A percentile compares a stretch with the other conserved stretches of the same genome.
Conservation (phyloP, 2,797 vertebrate genomes). For the Schizopygopsis pylzovi region DNA sequence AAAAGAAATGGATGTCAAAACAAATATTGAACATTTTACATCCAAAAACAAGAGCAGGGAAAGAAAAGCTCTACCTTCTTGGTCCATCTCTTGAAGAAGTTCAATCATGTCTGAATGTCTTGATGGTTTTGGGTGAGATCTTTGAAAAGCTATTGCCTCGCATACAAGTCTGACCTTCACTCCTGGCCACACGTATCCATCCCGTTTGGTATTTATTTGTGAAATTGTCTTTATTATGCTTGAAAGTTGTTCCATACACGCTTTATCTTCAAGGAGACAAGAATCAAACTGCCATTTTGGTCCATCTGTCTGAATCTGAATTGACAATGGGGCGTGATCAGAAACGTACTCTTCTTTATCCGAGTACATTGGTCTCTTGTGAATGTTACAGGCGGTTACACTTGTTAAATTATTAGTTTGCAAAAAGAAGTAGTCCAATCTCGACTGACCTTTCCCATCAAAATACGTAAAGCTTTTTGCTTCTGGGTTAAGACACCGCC, state of each 20-base stretch:
- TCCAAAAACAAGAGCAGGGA: neutral
- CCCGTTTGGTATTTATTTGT: constrained; percentile 6
- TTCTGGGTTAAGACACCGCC: constrained; percentile 51
- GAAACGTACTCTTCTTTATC: constrained; percentile 49
- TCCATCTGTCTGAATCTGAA: constrained; percentile 49
- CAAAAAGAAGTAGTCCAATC: constrained; percentile 58
- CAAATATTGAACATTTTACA: neutral
- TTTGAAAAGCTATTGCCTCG: constrained; percentile 31
- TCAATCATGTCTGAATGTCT: neutral
- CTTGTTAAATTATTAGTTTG: constrained; percentile 30
- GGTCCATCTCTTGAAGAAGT: constrained; percentile 1
- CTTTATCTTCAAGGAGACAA: constrained; percentile 38
- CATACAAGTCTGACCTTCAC: constrained; percentile 48
- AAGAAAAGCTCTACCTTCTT: neutral
- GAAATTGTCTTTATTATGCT: constrained; percentile 45
- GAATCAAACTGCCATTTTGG: constrained; percentile 38
- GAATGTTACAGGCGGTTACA: constrained; percentile 48
- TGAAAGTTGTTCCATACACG: constrained; percentile 34
- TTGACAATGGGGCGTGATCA: constrained; percentile 55
- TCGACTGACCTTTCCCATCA: constrained; percentile 52
- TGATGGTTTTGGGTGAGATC: neutral
- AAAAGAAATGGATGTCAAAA: neutral
- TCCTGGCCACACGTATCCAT: constrained; percentile 49
- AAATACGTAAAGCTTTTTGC: constrained; percentile 56
- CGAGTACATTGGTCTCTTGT: constrained; percentile 24